Evolutionary conservation across 2,888 invertebrate genomes (phyloP), one percentile per base, ranked within the genome.

Genomic region (Anorthoa munda): DNA sequence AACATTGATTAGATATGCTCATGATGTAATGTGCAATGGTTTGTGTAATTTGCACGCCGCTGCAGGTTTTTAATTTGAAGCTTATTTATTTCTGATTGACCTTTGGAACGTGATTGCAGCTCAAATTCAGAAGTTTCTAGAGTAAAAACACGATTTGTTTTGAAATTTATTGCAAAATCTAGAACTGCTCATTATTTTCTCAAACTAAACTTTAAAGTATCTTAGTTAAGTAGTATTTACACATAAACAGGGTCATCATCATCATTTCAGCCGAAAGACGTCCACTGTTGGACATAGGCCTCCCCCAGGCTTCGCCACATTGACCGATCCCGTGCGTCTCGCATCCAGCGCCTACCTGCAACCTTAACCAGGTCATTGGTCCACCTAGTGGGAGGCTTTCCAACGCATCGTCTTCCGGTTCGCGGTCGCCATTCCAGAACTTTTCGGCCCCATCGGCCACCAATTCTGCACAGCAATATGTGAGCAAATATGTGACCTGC

Each of bases 1-100:
- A 4, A 31, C 46, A 75, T 72, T 56, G 77, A 77, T 82, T 86
- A 67, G 78, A 60, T 53, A 56, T 59, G 75, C 60, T 79, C 61
- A 66, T 67, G 73, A 66, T 67, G 73, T 70, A 84, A 82, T 59
- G 46, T 31, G 48, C 72, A 69, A 77, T 72, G 59, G 23, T 45
- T 82, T 77, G 51, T 51, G 66, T 60, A 81, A 83, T 77, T 70
- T 72, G 15, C 60, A 63, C 26, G 48, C 18, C 2, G n/a, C 59
- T 67, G 56, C 68, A 45, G 12, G 18, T 72, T 56, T 56, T 72
- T 46, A 61, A 67, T 67, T 56, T n/a, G 46, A 60, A 59, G 1
- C 23, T 82, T 11, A 56, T 56, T 69, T 67, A 17, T 60, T 55
- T 73, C 48, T 53, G 17, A 53, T 58, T 67, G 79, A 65, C 69